Evolutionary conservation across 2,888 invertebrate genomes (phyloP).

Genomic region (Lamproptera curius): DNA sequence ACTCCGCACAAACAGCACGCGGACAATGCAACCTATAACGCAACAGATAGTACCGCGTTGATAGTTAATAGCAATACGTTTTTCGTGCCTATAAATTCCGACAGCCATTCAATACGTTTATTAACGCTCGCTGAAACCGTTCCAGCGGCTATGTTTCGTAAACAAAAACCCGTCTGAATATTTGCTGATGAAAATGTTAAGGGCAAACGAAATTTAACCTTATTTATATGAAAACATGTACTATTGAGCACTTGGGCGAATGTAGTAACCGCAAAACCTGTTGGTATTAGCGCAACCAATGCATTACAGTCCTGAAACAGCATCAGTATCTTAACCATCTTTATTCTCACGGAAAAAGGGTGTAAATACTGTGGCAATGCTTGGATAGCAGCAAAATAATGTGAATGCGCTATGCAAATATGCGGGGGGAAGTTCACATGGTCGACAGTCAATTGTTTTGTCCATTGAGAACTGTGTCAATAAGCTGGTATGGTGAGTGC

Average conservation of each 20-base stretch:
- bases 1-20: neutral
- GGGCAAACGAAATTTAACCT: neutral
- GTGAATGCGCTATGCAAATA: slow-evolving; percentile 11
- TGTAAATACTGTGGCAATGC: neutral
- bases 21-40: slow-evolving; percentile 10
- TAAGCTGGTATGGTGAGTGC: slow-evolving; percentile 11
- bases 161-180: neutral
- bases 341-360: neutral
- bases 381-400: neutral
- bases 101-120: slow-evolving; percentile 10
- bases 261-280: slow-evolving; percentile 5
- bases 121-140: slow-evolving; percentile 13
- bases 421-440: slow-evolving; percentile 16
- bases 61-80: slow-evolving; percentile 11
- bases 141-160: slow-evolving; percentile 7
- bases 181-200: neutral
- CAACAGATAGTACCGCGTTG: neutral
- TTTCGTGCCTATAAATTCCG: slow-evolving; percentile 14
- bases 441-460: slow-evolving; percentile 13
- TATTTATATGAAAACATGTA: neutral
- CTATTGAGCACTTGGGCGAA: neutral
- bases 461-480: slow-evolving; percentile 20
- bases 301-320: slow-evolving; percentile 1
- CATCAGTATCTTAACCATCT: neutral
- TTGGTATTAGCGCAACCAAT: slow-evolving; percentile 4